Evolutionary conservation across 2,113 vertebrate species (phyloP).

Genomic region (Nothobranchius furzeri): DNA sequence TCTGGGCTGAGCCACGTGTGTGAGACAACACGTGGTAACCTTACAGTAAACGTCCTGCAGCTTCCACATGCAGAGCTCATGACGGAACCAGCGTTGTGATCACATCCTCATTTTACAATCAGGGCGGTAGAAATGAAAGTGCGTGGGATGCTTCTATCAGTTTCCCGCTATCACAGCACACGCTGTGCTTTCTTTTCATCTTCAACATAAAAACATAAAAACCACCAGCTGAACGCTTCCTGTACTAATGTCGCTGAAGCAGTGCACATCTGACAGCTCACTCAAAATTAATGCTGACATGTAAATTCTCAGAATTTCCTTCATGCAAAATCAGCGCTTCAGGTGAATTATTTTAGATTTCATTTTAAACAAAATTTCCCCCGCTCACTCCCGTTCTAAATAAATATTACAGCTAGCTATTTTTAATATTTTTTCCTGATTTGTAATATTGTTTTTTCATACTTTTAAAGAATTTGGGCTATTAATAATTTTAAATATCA

Average conservation of each 20-base stretch:
- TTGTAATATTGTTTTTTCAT: too few relatives aligned
- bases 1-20: neutral
- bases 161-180: slow-evolving; percentile 26
- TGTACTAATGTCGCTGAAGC: slow-evolving; percentile 9
- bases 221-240: slow-evolving; percentile 31
- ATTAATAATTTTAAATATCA: too few relatives aligned
- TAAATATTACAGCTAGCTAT: too few relatives aligned
- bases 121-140: slow-evolving; percentile 28
- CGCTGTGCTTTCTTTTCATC: slow-evolving; percentile 1
- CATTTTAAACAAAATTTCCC: neutral
- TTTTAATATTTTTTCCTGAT: too few relatives aligned
- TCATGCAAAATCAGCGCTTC: neutral
- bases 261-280: neutral
- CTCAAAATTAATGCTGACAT: neutral
- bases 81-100: slow-evolving; percentile 18
- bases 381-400: too few relatives aligned
- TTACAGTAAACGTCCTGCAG: slow-evolving; percentile 15
- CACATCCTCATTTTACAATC: slow-evolving; percentile 49
- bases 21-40: neutral
- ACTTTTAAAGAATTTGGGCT: too few relatives aligned
- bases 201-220: slow-evolving; percentile 19
- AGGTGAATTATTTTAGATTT: neutral
- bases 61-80: slow-evolving; percentile 6
- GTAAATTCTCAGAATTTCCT: slow-evolving; percentile 30
- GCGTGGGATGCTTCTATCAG: slow-evolving; percentile 29